Evolutionary conservation across 2,888 invertebrate species (phyloP), one percentile per base, ranked within the genome.

Genomic region (Papilio protenor): DNA sequence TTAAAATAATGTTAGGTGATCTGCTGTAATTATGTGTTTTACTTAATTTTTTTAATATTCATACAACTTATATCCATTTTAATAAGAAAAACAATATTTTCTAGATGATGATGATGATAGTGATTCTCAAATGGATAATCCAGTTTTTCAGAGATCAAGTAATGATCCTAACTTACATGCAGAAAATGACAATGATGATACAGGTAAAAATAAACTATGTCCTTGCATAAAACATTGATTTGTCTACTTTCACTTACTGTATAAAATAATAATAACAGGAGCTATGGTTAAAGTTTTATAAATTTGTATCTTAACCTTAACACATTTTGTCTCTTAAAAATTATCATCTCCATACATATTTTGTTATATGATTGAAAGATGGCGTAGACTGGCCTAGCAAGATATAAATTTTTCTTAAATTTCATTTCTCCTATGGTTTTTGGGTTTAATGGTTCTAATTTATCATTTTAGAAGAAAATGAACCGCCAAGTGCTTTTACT

Each of bases 51-150:
- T n/a, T 57, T 57, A 4, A n/a, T 57, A 57, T 57, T 57, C 18
- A n/a, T 57, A 18, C 14, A 49, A 49, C 14, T 14, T 49, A 49
- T 71, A 27, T 71, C 4, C n/a, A 52, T 33, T 49, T 52, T 14
- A 55, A 33, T 16, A 14, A 27, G 33, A 40, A 21, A n/a, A 55
- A 6, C 49, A n/a, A 49, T 55, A 23, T 66, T 55, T 78, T 72
- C 27, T 27, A 76, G 77, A 80, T 64, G 78, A 80, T 61, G 78
- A 80, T 61, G 77, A 75, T 18, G 76, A 77, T n/a, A 77, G 55
- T 73, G 72, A 72, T n/a, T 21, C 47, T 33, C 55, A 61, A 72
- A 47, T 71, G 23, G 45, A 33, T 18, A 40, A 10, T 55, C 21
- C 23, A 12, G 49, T 61, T 52, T 71, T 75, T 55, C 27, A 40